Conservation (phyloP, 1,140 invertebrate species). For the Cyrtorhinus lividipennis region DNA sequence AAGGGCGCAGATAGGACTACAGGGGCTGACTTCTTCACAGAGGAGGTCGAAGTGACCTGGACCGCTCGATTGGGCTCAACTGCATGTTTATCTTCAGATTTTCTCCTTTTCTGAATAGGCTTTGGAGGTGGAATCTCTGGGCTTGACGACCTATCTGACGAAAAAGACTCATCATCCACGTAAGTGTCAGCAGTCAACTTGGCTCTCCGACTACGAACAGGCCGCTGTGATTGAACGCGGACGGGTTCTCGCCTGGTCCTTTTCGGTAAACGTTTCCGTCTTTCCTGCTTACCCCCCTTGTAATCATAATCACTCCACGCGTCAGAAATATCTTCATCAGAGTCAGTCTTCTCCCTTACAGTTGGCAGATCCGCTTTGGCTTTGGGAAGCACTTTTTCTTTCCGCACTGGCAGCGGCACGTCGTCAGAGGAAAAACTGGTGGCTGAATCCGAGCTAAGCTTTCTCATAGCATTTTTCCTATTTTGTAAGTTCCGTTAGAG, state of each 20-base stretch:
- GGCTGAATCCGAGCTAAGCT: neutral
- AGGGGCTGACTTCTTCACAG: no score
- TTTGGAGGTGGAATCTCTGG: neutral
- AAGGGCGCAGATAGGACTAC: neutral
- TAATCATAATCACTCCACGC: neutral
- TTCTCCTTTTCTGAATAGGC: neutral
- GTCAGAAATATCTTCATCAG: neutral
- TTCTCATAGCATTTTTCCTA: neutral
- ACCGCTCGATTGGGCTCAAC: neutral
- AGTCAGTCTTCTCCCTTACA: neutral
- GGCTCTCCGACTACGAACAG: neutral
- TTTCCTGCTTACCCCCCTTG: neutral
- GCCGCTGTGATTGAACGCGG: neutral
- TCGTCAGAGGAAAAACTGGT: constrained; percentile 2
- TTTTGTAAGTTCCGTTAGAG: neutral
- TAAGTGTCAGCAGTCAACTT: neutral
- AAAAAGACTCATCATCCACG: neutral
- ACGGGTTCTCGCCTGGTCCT: neutral
- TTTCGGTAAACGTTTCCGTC: neutral
- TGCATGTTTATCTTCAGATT: neutral
- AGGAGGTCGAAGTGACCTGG: neutral
- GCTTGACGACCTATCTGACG: neutral
- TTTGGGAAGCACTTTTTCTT: constrained; percentile 1
- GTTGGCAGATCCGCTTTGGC: neutral
- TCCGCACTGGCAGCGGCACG: neutral